phyloP scores from a whole-genome alignment of 2,888 invertebrate genomes.

The Brachyopa scutellaris region DNA sequence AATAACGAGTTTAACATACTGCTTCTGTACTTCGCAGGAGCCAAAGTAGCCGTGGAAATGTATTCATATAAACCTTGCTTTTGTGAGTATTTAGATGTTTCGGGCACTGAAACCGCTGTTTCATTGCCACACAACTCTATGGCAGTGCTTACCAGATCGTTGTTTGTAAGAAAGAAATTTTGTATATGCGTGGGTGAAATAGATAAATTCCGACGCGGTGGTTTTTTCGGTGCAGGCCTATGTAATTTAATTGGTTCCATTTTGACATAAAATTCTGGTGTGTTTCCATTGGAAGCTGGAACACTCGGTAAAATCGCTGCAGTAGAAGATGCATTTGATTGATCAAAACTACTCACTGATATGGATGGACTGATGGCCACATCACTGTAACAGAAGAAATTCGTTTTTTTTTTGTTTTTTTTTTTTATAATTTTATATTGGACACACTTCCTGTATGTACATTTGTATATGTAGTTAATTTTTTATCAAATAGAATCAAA shows the following conservation, averaged over 20 bases:
- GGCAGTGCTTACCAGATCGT: slow-evolving; percentile 72
- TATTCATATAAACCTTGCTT: slow-evolving; percentile 51
- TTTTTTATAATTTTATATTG: too few relatives aligned
- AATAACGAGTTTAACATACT: slow-evolving; percentile 28
- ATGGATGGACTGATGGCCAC: slow-evolving; percentile 80
- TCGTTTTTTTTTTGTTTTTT: too few relatives aligned
- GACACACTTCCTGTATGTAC: too few relatives aligned
- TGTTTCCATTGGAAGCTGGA: neutral
- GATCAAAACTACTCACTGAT: slow-evolving; percentile 80
- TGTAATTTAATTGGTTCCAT: slow-evolving; percentile 40
- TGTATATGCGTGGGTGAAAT: slow-evolving; percentile 91
- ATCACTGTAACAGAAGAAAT: slow-evolving; percentile 16
- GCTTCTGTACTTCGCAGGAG: slow-evolving; percentile 8
- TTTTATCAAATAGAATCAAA: neutral
- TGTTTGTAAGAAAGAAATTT: slow-evolving; percentile 79
- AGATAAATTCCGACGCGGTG: slow-evolving; percentile 92
- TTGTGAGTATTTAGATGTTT: slow-evolving; percentile 71
- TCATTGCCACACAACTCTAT: slow-evolving; percentile 76
- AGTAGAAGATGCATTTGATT: slow-evolving; percentile 74
- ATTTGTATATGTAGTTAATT: neutral
- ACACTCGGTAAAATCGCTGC: slow-evolving; percentile 25
- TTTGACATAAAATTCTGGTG: slow-evolving; percentile 41
- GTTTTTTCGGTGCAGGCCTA: slow-evolving; percentile 89
- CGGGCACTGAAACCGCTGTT: slow-evolving; percentile 74
- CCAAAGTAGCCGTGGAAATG: slow-evolving; percentile 35